phyloP scores from a whole-genome alignment of 2,113 vertebrate genomes.

The Cephalopholis sonnerati region DNA sequence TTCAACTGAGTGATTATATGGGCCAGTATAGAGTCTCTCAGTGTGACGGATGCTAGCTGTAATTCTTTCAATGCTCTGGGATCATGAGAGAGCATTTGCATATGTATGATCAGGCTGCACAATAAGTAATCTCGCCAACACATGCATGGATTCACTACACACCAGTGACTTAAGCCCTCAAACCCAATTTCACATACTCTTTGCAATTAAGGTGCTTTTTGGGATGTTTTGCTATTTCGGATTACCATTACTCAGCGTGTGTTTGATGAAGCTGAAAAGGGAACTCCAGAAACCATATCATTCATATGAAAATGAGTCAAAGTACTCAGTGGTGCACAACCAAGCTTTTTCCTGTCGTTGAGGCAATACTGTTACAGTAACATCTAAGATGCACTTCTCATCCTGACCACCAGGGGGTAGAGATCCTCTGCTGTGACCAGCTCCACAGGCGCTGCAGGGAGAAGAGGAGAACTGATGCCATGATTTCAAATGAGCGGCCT shows the following conservation, averaged over 20 bases:
- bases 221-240: constrained; percentile 46
- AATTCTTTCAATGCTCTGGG: constrained; percentile 74
- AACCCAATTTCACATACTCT: constrained; percentile 64
- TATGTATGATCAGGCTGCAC: constrained; percentile 79
- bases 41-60: constrained; percentile 74
- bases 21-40: constrained; percentile 70
- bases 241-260: constrained; percentile 66
- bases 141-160: constrained; percentile 75
- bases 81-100: constrained; percentile 78
- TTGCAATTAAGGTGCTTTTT: constrained; percentile 70
- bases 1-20: constrained; percentile 79
- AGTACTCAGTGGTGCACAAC: constrained; percentile 32
- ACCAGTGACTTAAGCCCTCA: constrained; percentile 76
- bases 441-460: not conserved
- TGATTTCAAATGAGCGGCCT: constrained; percentile 69
- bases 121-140: constrained; percentile 77
- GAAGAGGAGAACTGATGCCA: constrained; percentile 46
- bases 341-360: constrained; percentile 17
- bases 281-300: constrained; percentile 33
- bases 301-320: constrained; percentile 48
- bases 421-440: constrained; percentile 63
- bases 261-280: constrained; percentile 43
- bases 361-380: constrained; percentile 19
- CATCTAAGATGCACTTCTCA: constrained; percentile 24
- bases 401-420: constrained; percentile 78